phyloP scores from a whole-genome alignment of 2,888 invertebrate species.

The Sarcophaga rosellei region DNA sequence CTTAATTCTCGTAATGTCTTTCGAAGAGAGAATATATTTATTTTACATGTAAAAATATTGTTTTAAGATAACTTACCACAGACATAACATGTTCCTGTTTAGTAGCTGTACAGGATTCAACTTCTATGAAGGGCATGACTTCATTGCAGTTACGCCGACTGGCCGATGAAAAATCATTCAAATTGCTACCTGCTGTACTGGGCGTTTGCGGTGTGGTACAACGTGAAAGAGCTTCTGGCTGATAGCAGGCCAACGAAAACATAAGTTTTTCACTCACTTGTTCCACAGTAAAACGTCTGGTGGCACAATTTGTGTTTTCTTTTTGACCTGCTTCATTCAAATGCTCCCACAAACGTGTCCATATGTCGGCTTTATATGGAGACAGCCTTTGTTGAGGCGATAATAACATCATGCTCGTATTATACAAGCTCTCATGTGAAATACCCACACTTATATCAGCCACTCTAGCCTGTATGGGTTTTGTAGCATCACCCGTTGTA shows the following conservation, averaged over 20 bases:
- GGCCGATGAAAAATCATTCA: slow-evolving; percentile 80
- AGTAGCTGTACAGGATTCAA: slow-evolving; percentile 92
- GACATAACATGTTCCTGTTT: slow-evolving; percentile 94
- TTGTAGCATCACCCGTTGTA: slow-evolving; percentile 82
- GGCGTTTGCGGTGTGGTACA: slow-evolving; percentile 93
- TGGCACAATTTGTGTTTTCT: slow-evolving; percentile 77
- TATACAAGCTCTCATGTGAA: slow-evolving; percentile 89
- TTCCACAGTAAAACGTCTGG: slow-evolving; percentile 85
- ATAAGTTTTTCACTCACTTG: slow-evolving; percentile 90
- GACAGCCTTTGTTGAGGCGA: slow-evolving; percentile 91
- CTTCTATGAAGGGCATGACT: slow-evolving; percentile 89
- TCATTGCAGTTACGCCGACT: slow-evolving; percentile 82
- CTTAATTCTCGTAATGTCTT: slow-evolving; percentile 92
- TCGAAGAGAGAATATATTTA: background rate
- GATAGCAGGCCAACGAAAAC: slow-evolving; percentile 91
- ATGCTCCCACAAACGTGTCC: slow-evolving; percentile 91
- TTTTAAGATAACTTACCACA: slow-evolving; percentile 83
- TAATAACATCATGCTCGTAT: slow-evolving; percentile 90
- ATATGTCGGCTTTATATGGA: slow-evolving; percentile 91
- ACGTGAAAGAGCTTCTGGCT: slow-evolving; percentile 91
- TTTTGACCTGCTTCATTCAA: slow-evolving; percentile 84
- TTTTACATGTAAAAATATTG: background rate
- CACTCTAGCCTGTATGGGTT: slow-evolving; percentile 81
- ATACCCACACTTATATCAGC: slow-evolving; percentile 84
- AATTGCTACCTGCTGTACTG: slow-evolving; percentile 81